Conservation (phyloP, 1,140 invertebrate genomes). For the Heliconius congener region DNA sequence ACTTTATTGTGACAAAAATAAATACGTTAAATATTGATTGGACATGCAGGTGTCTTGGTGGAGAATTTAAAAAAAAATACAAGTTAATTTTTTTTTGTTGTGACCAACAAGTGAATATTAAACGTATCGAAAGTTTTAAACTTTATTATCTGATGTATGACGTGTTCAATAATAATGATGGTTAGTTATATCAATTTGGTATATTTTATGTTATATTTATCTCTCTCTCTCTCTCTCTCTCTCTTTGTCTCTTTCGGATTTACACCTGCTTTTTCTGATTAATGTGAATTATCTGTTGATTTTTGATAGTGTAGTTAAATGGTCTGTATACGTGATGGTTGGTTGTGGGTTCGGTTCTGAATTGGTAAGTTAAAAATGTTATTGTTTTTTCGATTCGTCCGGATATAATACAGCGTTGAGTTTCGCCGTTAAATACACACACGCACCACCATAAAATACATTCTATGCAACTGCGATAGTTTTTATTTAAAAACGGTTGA, state of each 20-base stretch:
- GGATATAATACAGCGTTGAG: too few species aligned
- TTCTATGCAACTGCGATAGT: too few species aligned
- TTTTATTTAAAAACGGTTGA: too few species aligned
- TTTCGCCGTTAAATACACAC: too few species aligned
- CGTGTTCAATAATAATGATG: conserved; percentile 5
- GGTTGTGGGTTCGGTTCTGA: too few species aligned
- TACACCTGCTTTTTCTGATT: conserved; percentile 17
- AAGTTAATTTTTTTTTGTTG: conserved; percentile 17
- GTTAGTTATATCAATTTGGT: background rate
- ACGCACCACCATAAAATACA: too few species aligned
- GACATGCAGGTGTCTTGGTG: conserved; percentile 43
- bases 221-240: too few species aligned
- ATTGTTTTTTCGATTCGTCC: too few species aligned
- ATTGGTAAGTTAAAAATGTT: too few species aligned
- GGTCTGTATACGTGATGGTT: too few species aligned
- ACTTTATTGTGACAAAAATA: conserved; percentile 34
- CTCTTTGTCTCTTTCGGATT: background rate
- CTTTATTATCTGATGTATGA: conserved; percentile 30
- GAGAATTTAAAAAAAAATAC: conserved; percentile 17
- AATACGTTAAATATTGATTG: conserved; percentile 68
- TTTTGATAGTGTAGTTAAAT: too few species aligned
- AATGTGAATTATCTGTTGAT: background rate
- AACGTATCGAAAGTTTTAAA: conserved; percentile 35
- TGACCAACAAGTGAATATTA: conserved; percentile 25
- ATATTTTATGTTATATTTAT: background rate